Evolutionary conservation across 2,888 invertebrate genomes (phyloP).

Genomic region (Gonocerus acuteangulatus): DNA sequence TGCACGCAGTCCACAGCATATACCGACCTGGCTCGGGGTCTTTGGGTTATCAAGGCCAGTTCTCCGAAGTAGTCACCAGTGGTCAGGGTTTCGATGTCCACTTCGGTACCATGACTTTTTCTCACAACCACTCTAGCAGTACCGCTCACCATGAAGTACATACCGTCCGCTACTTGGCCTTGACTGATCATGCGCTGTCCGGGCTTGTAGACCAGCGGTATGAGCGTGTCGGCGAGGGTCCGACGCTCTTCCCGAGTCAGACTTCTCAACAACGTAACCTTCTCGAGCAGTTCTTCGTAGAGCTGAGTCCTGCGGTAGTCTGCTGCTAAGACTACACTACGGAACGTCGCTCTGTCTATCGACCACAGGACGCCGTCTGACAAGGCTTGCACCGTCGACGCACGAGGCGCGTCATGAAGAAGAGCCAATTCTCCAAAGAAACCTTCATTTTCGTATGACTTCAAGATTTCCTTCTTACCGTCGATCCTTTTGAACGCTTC

Average conservation of each 20-base stretch:
- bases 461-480: constrained; percentile 56
- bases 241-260: constrained; percentile 70
- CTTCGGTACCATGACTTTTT: too few relatives aligned
- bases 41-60: constrained; percentile 91
- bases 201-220: constrained; percentile 65
- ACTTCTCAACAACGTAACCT: background rate
- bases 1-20: constrained; percentile 79
- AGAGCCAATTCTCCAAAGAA: constrained; percentile 95
- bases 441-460: constrained; percentile 82
- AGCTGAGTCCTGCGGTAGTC: too few relatives aligned
- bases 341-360: constrained; percentile 64
- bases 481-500: constrained; percentile 65
- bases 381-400: constrained; percentile 82
- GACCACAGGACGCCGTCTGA: constrained; percentile 90
- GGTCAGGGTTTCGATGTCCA: too few relatives aligned
- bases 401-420: constrained; percentile 95
- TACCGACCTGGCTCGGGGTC: constrained; percentile 88
- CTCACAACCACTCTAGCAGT: constrained; percentile 68
- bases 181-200: constrained; percentile 85
- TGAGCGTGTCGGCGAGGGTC: constrained; percentile 91
- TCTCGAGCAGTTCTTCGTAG: background rate
- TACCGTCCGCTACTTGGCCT: constrained; percentile 89
- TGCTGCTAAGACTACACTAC: too few relatives aligned
- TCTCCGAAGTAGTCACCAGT: constrained; percentile 86
- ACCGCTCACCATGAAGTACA: constrained; percentile 96